Conservation (phyloP, 2,888 invertebrate species). For the Eudemis profundana region DNA sequence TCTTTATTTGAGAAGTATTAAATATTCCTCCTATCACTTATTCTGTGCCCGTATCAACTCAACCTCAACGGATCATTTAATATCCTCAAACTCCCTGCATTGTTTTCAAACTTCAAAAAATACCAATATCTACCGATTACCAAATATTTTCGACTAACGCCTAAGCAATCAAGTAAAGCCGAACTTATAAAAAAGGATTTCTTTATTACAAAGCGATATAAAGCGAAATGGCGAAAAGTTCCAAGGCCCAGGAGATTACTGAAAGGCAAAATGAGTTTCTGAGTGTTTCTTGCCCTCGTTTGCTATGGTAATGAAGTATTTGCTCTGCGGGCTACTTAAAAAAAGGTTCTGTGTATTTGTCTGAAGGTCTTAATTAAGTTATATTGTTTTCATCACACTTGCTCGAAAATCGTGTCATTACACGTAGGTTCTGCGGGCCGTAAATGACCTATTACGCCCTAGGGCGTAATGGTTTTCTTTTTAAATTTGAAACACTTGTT, state of each 20-base stretch:
- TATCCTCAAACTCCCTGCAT: too few relatives aligned
- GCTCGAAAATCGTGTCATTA: too few relatives aligned
- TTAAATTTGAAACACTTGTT: too few relatives aligned
- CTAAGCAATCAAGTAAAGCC: neutral
- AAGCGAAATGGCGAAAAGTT: conserved; percentile 3
- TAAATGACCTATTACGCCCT: neutral
- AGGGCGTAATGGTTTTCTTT: too few relatives aligned
- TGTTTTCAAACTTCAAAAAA: too few relatives aligned
- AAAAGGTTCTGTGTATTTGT: neutral
- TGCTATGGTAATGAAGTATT: conserved; percentile 33
- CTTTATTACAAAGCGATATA: conserved; percentile 15
- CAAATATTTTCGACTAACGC: neutral
- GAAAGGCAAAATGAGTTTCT: conserved; percentile 33
- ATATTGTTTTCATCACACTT: too few relatives aligned
- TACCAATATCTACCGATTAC: neutral
- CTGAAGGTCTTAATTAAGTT: neutral
- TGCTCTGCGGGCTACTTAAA: conserved; percentile 19
- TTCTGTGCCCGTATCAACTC: too few relatives aligned
- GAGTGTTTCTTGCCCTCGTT: conserved; percentile 24
- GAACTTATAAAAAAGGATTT: conserved; percentile 1
- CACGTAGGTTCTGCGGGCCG: too few relatives aligned
- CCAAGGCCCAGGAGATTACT: conserved; percentile 16
- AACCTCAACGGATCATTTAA: too few relatives aligned
- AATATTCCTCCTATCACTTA: too few relatives aligned
- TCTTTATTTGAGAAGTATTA: too few relatives aligned